These are phyloP conservation scores for Tipula vernalis DNA, from an alignment of 2,888 invertebrate species.

Conservation along the genomic window DNA sequence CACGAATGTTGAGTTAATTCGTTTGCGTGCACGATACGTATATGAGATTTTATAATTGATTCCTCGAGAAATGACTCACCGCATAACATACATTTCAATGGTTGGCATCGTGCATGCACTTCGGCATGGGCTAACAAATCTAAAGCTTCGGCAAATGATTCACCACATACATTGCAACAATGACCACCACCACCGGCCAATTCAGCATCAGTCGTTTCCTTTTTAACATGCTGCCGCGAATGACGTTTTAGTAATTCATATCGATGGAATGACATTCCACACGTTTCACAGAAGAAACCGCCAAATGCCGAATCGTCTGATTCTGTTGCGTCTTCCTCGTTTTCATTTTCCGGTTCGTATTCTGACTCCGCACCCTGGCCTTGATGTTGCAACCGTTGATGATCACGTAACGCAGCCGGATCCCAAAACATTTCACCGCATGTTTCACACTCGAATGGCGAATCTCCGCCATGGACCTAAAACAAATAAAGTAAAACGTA, in stretches of 20 bases:
- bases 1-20: constrained; percentile 53
- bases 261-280: constrained; percentile 67
- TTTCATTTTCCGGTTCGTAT: constrained; percentile 30
- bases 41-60: constrained; percentile 48
- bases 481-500: constrained; percentile 5
- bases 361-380: constrained; percentile 34
- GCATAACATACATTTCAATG: constrained; percentile 47
- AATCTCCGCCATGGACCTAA: constrained; percentile 64
- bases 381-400: constrained; percentile 46
- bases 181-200: constrained; percentile 37
- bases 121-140: constrained; percentile 69
- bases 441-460: constrained; percentile 63
- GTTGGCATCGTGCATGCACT: constrained; percentile 52
- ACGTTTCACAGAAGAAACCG: constrained; percentile 53
- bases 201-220: constrained; percentile 13
- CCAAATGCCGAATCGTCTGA: constrained; percentile 47
- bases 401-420: constrained; percentile 43
- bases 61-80: constrained; percentile 51
- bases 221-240: constrained; percentile 37
- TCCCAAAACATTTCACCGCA: constrained; percentile 79
- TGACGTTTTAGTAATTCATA: constrained; percentile 62
- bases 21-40: constrained; percentile 44
- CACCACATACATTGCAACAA: constrained; percentile 68
- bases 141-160: constrained; percentile 61
- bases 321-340: constrained; percentile 41